Base-by-base conservation (phyloP, 1,140 invertebrate species). In the Drosophila repleta region DNA sequence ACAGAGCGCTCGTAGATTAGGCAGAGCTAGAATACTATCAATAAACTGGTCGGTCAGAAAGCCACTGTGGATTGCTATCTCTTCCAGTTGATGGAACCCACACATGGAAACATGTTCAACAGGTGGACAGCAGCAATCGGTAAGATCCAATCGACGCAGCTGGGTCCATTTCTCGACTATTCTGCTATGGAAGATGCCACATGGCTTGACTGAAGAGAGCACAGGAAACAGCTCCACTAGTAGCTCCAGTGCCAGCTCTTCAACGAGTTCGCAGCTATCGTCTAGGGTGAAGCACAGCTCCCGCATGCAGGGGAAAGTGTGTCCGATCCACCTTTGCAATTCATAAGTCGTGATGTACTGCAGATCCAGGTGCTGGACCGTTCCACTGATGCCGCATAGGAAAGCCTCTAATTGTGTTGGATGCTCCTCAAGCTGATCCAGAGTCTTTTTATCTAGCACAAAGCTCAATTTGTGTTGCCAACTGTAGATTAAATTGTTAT, bases 141-240 rank as follows among this genome's bases (percentile, higher is more conserved):
- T 26, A 3, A 64, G n/a, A 24, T 70, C 60, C 24, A 70, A 21
- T 43, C 45, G 55, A 1, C 43, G 67, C 35, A 70, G 20, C 10
- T 57, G 5, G 5, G 6, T 24, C 49, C 35, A 57, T 17, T 29
- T 41, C 2, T 13, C 18, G 46, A 43, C 6, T 3, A 8, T 11
- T 8, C 7, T 39, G 10, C 43, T 13, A 3, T 39, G 0, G 15
- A 55, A 29, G 5, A 0, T 2, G 7, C 58, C 66, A 8, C 21
- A 13, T 1, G 49, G 41, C 11, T 39, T 48, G 0, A 63, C 0
- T 15, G 10, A 26, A 0, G 0, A 7, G 18, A 69, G 13, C 0
- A 8, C 6, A 13, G 66, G 66, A 48, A 69, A 63, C 0, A 55
- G 13, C 8, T 48, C 37, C n/a, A 61, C 39, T 7, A 69, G 10